Evolutionary conservation across 2,113 vertebrate genomes (phyloP), one percentile per base, ranked within the genome.

Genomic region (Coryphaenoides rupestris): DNA sequence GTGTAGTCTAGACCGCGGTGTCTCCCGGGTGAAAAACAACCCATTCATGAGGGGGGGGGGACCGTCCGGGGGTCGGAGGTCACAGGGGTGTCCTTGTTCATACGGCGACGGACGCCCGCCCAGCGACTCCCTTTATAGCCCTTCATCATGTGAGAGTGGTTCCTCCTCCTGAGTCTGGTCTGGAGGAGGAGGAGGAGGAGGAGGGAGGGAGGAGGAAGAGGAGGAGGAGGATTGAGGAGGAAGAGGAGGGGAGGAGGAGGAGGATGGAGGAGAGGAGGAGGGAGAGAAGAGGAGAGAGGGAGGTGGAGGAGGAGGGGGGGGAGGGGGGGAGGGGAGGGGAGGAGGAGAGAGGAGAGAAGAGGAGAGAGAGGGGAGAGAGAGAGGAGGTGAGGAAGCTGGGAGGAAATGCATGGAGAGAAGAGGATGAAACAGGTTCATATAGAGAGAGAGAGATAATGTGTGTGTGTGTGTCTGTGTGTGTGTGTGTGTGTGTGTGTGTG

Each of bases 51-150:
- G 83, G 7, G 33, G 83, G 84, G 81, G 81, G 69, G 63, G 83
- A 85, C 80, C 77, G 80, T 66, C 80, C 59, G 58, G 62, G n/a
- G 81, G 84, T 72, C 82, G 91, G 86, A 90, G 91, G 91, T 92
- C 91, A 76, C 68, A 69, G 13, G 33, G 33, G 33, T 7, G 9
- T 40, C 33, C 33, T 40, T 40, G 33, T 40, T 40, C 33, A 40
- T 12, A 40, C 13, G 9, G 33, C 33, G 33, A 40, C 13, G 13
- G 33, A 7, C 13, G 33, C 33, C 13, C 9, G 33, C 33, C 9
- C 33, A 7, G 33, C 33, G 33, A 40, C 33, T 40, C 9, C 5
- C 9, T 40, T 40, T 12, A 10, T 75, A 75, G 89, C 47, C 47
- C 47, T n/a, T 50, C 47, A 50, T 50, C 33, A 40, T 12, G 2